These are phyloP conservation scores for Peromyscus nudipes DNA, from an alignment of 2,797 vertebrate genomes.

Conservation along the genomic window DNA sequence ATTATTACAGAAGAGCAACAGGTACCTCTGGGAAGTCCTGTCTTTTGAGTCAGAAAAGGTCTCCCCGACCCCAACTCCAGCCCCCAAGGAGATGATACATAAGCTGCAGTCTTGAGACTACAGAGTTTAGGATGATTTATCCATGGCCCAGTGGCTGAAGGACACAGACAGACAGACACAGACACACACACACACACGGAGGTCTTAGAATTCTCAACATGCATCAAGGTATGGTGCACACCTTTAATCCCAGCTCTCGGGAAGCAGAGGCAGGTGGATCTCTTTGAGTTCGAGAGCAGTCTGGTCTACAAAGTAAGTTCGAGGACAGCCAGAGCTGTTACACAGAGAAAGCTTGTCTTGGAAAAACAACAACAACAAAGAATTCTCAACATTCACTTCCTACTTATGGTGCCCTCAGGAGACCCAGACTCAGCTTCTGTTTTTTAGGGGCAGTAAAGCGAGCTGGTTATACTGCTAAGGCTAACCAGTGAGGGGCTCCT, in stretches of 20 bases:
- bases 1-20: neutral
- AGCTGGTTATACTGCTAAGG: neutral
- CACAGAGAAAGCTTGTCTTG: neutral
- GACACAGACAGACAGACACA: neutral
- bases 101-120: neutral
- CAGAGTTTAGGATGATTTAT: neutral
- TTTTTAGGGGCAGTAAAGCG: neutral
- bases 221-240: neutral
- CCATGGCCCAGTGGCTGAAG: neutral
- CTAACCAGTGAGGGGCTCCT: neutral
- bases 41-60: neutral
- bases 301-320: neutral
- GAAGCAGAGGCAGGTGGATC: neutral
- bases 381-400: neutral
- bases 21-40: neutral
- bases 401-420: fast-evolving
- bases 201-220: neutral
- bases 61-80: neutral
- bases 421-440: neutral
- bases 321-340: neutral
- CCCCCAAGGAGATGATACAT: neutral
- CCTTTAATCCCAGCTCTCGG: neutral
- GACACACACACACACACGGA: neutral
- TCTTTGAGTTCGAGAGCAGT: neutral
- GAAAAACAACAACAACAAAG: neutral